Conservation (phyloP, 1,140 invertebrate genomes). For the Nomia melanderi region DNA sequence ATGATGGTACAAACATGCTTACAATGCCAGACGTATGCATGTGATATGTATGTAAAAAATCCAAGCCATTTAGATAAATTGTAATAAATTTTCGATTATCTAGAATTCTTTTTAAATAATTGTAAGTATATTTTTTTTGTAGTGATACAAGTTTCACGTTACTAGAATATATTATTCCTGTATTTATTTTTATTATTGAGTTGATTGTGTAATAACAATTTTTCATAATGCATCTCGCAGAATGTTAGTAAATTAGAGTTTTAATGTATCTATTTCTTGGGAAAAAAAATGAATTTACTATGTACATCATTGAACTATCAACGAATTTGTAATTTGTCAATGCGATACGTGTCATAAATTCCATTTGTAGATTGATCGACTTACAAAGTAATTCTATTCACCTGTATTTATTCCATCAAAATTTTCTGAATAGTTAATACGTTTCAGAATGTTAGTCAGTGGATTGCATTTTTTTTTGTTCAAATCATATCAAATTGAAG, state of each 20-base stretch:
- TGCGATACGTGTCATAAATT: constrained; percentile 27
- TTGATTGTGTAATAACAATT: constrained; percentile 38
- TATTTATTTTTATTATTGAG: constrained; percentile 61
- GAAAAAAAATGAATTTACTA: constrained; percentile 38
- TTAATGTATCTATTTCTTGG: constrained; percentile 41
- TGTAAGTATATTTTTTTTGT: constrained; percentile 54
- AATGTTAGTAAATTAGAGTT: constrained; percentile 27
- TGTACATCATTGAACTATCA: constrained; percentile 54
- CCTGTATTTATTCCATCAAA: constrained; percentile 55
- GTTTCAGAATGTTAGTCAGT: neutral
- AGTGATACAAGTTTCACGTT: constrained; percentile 42
- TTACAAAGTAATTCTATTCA: constrained; percentile 29
- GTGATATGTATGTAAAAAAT: constrained; percentile 58
- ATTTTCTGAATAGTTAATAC: constrained; percentile 43
- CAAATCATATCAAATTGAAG: constrained; percentile 30
- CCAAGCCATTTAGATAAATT: constrained; percentile 57
- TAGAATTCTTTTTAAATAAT: constrained; percentile 43
- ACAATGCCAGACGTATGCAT: constrained; percentile 31
- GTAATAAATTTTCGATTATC: constrained; percentile 55
- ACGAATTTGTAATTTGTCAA: constrained; percentile 58
- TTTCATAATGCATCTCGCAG: constrained; percentile 43
- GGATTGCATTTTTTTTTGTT: neutral
- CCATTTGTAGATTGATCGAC: constrained; percentile 32
- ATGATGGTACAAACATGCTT: constrained; percentile 2
- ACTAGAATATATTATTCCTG: constrained; percentile 45